phyloP scores from a whole-genome alignment of 2,888 invertebrate species.

The Cheilosia soror region DNA sequence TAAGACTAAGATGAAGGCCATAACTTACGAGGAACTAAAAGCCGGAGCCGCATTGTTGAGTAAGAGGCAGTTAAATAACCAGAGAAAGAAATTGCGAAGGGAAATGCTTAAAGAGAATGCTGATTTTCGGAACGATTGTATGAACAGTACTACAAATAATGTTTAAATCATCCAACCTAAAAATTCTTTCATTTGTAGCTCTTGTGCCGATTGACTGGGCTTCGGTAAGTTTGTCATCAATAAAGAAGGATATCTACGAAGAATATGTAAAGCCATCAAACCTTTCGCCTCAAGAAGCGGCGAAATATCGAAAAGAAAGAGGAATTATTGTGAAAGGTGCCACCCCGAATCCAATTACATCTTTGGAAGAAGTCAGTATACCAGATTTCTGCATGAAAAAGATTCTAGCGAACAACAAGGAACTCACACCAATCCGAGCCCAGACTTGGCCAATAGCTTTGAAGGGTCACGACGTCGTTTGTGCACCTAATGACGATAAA shows the following conservation, averaged over 20 bases:
- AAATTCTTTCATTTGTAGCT: not conserved
- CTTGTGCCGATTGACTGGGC: constrained; percentile 84
- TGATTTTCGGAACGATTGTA: not conserved
- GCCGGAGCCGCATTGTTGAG: not conserved
- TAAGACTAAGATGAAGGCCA: not conserved
- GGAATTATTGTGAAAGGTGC: constrained; percentile 89
- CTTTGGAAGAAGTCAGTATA: constrained; percentile 90
- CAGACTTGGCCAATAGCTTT: constrained; percentile 93
- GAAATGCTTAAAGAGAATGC: no score
- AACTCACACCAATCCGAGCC: constrained; percentile 91
- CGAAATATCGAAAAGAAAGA: constrained; percentile 86
- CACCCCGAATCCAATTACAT: constrained; percentile 89
- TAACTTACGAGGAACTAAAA: not conserved
- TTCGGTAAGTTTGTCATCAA: constrained; percentile 85
- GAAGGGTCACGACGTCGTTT: constrained; percentile 91
- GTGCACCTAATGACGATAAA: constrained; percentile 91
- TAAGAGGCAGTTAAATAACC: not conserved
- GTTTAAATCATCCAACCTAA: not conserved
- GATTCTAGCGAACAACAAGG: constrained; percentile 87
- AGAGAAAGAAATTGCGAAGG: not conserved
- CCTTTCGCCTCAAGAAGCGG: constrained; percentile 87
- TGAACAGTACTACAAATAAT: not conserved
- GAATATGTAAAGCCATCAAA: constrained; percentile 86
- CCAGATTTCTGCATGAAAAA: constrained; percentile 88
- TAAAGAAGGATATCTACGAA: constrained; percentile 91